These are phyloP conservation scores for Furcifer pardalis DNA, from an alignment of 2,797 vertebrate species.

Conservation along the genomic window DNA sequence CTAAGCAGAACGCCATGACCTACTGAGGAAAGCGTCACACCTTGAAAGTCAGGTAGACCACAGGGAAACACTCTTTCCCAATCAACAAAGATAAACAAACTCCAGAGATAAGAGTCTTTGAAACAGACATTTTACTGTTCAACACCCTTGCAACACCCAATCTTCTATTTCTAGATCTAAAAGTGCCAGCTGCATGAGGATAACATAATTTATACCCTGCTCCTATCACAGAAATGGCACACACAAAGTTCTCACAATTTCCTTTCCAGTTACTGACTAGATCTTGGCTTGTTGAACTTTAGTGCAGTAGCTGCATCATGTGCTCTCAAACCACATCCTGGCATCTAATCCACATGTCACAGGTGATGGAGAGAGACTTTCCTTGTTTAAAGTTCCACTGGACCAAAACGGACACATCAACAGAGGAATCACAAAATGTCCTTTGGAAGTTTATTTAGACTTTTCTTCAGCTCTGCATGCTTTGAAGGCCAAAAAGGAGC, in stretches of 20 bases:
- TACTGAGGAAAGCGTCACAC: background rate
- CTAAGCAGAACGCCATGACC: background rate
- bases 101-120: background rate
- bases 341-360: background rate
- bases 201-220: background rate
- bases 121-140: background rate
- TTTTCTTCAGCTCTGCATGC: background rate
- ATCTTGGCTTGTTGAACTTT: background rate
- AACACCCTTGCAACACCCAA: background rate
- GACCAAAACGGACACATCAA: background rate
- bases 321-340: background rate
- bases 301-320: background rate
- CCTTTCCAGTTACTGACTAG: background rate
- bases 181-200: background rate
- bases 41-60: background rate
- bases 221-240: background rate
- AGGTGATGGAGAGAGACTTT: background rate
- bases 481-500: background rate
- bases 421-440: background rate
- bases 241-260: background rate
- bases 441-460: background rate
- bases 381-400: background rate
- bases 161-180: background rate
- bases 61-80: background rate
- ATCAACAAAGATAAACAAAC: background rate